A percentile compares a stretch with the other conserved stretches of the same genome.
These are phyloP conservation scores for Sarcophaga subvicina DNA, from an alignment of 2,888 invertebrate genomes.

Conservation along the genomic window DNA sequence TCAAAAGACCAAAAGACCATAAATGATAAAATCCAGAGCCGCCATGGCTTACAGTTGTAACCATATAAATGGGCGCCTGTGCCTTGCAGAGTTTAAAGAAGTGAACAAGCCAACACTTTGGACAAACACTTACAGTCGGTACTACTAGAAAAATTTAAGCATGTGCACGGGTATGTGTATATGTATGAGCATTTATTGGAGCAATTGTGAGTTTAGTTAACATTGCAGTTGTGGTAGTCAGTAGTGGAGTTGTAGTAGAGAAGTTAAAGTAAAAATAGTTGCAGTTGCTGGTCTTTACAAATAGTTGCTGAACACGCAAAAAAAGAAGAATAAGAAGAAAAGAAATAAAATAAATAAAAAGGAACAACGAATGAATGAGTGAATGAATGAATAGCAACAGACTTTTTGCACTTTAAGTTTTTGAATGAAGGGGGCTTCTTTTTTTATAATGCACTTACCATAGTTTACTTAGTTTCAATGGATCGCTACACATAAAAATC, in stretches of 20 bases:
- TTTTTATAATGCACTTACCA: background rate
- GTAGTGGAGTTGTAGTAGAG: background rate
- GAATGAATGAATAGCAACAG: constrained; percentile 1
- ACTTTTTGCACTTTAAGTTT: constrained; percentile 18
- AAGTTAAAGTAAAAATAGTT: background rate
- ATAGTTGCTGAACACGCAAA: constrained; percentile 47
- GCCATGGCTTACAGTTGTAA: background rate
- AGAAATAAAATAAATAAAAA: constrained; percentile 23
- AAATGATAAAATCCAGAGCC: constrained; percentile 1
- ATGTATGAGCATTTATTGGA: too few relatives aligned
- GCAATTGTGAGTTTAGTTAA: background rate
- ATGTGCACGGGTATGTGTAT: constrained; percentile 3
- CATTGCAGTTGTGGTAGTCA: background rate
- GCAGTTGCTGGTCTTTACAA: constrained; percentile 23
- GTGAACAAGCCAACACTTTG: constrained; percentile 38
- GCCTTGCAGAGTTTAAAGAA: constrained; percentile 6
- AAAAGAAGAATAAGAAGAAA: background rate
- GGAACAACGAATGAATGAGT: constrained; percentile 13
- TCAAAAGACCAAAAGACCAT: constrained; percentile 27
- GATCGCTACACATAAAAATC: background rate
- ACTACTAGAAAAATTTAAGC: constrained; percentile 9
- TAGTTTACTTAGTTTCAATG: background rate
- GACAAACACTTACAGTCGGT: constrained; percentile 28
- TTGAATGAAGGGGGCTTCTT: background rate
- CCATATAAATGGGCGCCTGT: constrained; percentile 28